Evolutionary conservation across 2,888 invertebrate species (phyloP).

Genomic region (Hermaeophaga mercurialis): DNA sequence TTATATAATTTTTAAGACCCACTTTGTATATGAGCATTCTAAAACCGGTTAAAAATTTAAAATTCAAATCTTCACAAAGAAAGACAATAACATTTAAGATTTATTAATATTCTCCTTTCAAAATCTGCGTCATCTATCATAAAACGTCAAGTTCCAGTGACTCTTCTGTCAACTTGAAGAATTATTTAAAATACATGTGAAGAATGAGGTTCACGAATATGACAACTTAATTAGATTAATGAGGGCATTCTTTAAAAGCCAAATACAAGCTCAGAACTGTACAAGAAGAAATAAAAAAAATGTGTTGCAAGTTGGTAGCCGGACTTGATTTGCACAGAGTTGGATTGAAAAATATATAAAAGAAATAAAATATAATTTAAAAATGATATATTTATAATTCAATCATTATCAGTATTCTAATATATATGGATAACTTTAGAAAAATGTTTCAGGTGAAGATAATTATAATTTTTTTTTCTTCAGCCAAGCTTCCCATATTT

Average conservation of each 20-base stretch:
- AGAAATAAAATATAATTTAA: too few relatives aligned
- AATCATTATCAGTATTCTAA: too few relatives aligned
- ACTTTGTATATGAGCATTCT: not conserved
- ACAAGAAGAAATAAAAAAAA: constrained; percentile 5
- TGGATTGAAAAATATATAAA: too few relatives aligned
- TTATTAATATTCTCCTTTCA: not conserved
- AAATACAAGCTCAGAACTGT: constrained; percentile 5
- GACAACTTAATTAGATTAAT: constrained; percentile 12
- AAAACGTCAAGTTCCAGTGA: not conserved
- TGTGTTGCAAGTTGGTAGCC: constrained; percentile 11
- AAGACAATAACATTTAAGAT: constrained; percentile 1
- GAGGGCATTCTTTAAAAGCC: not conserved
- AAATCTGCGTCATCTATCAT: not conserved
- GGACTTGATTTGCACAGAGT: not conserved
- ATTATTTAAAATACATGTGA: not conserved
- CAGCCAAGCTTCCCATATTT: constrained; percentile 4
- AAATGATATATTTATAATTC: too few relatives aligned
- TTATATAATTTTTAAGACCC: not conserved
- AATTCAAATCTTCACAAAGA: constrained; percentile 1
- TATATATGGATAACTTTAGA: too few relatives aligned
- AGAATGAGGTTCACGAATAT: constrained; percentile 3
- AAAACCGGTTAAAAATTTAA: not conserved
- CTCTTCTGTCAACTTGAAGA: constrained; percentile 1
- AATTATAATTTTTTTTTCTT: too few relatives aligned
- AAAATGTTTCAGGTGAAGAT: too few relatives aligned